phyloP scores from a whole-genome alignment of 2,797 vertebrate genomes.

The Acanthopagrus latus region DNA sequence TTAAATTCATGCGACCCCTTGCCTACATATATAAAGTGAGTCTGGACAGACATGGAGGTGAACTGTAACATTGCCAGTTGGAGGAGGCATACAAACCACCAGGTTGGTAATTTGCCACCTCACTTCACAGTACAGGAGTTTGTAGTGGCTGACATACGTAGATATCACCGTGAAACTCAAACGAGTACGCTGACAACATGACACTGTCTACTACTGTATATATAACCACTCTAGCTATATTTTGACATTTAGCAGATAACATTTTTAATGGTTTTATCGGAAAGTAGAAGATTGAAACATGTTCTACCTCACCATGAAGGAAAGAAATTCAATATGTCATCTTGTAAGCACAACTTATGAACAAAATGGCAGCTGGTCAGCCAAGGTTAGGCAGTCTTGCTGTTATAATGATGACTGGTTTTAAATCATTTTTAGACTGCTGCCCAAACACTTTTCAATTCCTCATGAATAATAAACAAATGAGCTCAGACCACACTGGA shows the following conservation, averaged over 20 bases:
- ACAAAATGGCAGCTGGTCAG: background rate
- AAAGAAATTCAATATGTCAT: background rate
- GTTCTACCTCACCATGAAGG: no score
- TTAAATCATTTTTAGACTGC: background rate
- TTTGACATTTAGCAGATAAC: background rate
- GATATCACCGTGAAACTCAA: no score
- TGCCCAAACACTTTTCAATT: background rate
- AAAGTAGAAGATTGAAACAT: background rate
- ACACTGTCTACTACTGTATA: background rate
- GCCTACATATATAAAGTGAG: no score
- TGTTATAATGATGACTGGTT: background rate
- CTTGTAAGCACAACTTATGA: background rate
- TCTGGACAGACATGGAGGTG: no score
- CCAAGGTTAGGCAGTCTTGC: background rate
- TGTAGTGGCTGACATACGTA: no score
- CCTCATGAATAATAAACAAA: background rate
- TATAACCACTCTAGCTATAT: background rate
- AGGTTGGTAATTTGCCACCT: background rate
- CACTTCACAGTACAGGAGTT: background rate
- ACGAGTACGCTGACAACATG: no score
- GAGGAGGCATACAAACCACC: no score
- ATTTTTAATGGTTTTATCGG: background rate
- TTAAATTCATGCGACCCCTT: no score
- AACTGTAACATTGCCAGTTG: no score
- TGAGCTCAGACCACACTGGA: slow-evolving; percentile 10